phyloP scores from a whole-genome alignment of 2,113 vertebrate genomes.

The Albula goreensis region DNA sequence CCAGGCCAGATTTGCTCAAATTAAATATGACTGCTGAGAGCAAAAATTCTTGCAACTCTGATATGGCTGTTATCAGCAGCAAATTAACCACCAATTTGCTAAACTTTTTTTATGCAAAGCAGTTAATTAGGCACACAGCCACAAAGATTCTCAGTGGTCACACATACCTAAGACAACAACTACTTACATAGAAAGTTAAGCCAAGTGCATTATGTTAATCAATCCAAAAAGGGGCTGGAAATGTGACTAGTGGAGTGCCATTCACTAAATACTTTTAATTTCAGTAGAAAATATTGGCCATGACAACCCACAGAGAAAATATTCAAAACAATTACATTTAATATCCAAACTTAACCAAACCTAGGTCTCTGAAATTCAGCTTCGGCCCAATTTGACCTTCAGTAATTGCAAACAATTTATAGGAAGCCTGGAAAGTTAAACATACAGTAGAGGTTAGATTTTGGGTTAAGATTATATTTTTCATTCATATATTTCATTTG shows the following conservation, averaged over 20 bases:
- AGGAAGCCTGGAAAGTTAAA: too few species aligned
- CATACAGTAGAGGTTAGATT: too few species aligned
- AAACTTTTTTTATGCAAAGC: not conserved
- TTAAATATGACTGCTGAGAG: constrained; percentile 2
- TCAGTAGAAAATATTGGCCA: not conserved
- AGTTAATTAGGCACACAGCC: not conserved
- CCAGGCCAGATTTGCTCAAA: not conserved
- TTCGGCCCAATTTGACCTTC: too few species aligned
- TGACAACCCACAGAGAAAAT: not conserved
- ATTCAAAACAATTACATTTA: not conserved
- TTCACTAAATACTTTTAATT: not conserved
- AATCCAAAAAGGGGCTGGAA: not conserved
- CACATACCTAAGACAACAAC: too few species aligned
- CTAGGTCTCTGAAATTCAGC: too few species aligned
- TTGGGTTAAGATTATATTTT: too few species aligned
- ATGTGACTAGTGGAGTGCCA: not conserved
- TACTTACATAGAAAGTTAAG: not conserved
- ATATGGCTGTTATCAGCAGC: not conserved
- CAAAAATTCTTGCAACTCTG: not conserved
- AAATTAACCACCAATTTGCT: not conserved
- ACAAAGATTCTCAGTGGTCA: not conserved
- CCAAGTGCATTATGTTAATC: not conserved
- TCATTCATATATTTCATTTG: too few species aligned
- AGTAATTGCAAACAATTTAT: too few species aligned
- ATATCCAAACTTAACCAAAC: too few species aligned